Evolutionary conservation across 2,888 invertebrate genomes (phyloP).

Genomic region (Pterostichus madidus): DNA sequence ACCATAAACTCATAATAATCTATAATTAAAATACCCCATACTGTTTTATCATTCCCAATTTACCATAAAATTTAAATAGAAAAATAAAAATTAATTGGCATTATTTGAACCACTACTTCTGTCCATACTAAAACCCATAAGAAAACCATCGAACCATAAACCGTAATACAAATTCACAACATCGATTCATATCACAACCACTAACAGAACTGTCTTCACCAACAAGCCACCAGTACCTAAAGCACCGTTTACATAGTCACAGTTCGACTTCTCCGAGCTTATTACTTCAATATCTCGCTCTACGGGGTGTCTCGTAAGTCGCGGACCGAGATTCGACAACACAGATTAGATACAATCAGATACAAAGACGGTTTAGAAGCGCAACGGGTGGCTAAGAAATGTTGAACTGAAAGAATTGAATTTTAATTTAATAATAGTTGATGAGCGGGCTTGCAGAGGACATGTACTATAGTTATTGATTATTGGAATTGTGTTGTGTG

Average conservation of each 20-base stretch:
- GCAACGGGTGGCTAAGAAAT: not conserved
- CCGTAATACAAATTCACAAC: conserved; percentile 28
- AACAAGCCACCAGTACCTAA: conserved; percentile 5
- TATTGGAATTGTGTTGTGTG: not conserved
- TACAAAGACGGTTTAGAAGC: conserved; percentile 30
- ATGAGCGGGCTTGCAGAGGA: not conserved
- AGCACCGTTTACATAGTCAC: conserved; percentile 35
- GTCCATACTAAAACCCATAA: not conserved
- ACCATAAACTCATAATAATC: not conserved
- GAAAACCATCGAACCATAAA: conserved; percentile 1
- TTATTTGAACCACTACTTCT: not conserved
- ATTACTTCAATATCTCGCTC: conserved; percentile 50
- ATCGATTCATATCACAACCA: conserved; percentile 1
- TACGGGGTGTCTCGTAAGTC: conserved; percentile 24
- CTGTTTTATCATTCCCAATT: not conserved
- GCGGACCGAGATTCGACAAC: not conserved
- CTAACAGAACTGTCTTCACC: not conserved
- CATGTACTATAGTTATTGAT: conserved; percentile 26
- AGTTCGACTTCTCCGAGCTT: not conserved
- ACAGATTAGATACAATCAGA: conserved; percentile 42
- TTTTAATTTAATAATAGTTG: conserved; percentile 50
- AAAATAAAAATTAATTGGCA: conserved; percentile 35
- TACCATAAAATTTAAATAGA: not conserved
- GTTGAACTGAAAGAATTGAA: conserved; percentile 39
- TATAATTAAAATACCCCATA: not conserved